Percentiles rank a stretch among this genome's conserved stretches.
phyloP scores from a whole-genome alignment of 1,140 invertebrate species.

The Anoplolepis gracilipes region DNA sequence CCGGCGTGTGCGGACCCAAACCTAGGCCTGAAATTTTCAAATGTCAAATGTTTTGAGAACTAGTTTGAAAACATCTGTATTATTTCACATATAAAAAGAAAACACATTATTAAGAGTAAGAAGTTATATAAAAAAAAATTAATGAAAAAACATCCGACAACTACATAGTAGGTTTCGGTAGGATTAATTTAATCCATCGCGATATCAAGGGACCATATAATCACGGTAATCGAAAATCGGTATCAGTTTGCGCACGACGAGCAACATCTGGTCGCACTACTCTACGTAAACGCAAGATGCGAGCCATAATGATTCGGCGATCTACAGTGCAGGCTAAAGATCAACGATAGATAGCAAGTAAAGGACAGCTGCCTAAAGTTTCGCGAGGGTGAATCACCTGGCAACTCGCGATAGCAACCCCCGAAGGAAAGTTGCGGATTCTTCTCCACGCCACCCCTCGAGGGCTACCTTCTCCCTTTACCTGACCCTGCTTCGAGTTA shows the following conservation, averaged over 20 bases:
- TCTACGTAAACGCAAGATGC: constrained; percentile 45
- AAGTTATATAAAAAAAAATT: not conserved
- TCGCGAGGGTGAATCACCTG: constrained; percentile 65
- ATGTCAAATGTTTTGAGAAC: not conserved
- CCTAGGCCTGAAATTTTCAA: constrained; percentile 78
- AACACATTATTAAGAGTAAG: not conserved
- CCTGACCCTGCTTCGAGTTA: constrained; percentile 18
- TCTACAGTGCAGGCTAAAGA: constrained; percentile 3
- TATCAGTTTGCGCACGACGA: constrained; percentile 25
- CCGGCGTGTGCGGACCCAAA: constrained; percentile 83
- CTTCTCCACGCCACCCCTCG: constrained; percentile 30
- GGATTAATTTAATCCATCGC: constrained; percentile 25
- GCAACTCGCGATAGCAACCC: constrained; percentile 37
- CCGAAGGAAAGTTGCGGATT: constrained; percentile 53
- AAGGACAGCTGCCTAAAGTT: constrained; percentile 73
- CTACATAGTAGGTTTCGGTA: not conserved
- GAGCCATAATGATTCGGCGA: constrained; percentile 28
- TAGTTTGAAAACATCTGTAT: not conserved
- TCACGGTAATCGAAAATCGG: constrained; percentile 36
- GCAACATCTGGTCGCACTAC: constrained; percentile 41
- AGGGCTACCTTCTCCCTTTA: constrained; percentile 9
- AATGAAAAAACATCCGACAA: not conserved
- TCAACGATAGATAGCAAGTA: constrained; percentile 73
- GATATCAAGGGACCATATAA: not conserved
- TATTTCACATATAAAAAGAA: not conserved